Base-by-base conservation (phyloP, 2,113 vertebrate species). In the Cyprinus carpio region DNA sequence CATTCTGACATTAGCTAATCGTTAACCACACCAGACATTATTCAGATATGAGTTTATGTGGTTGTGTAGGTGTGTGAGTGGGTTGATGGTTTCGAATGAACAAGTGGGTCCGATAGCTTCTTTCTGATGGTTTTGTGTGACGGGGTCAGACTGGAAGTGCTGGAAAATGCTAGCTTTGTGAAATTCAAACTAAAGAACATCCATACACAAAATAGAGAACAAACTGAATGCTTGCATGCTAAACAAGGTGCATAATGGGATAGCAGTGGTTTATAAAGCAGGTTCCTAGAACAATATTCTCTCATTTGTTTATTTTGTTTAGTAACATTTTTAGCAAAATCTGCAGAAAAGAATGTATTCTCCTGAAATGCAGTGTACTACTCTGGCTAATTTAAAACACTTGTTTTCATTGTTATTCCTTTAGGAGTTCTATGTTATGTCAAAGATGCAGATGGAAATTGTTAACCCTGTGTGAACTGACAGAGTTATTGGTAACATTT, bases 11-110 rank as follows among this genome's bases (percentile, higher is more conserved):
- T 78, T 56, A 85, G 74, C 72, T 56, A 43, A 71, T 85, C 75
- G 40, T 6, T 23, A 71, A 80, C 84, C 84, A 80, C 75, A 72
- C 46, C 84, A 85, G 84, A 85, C 64, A 85, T 85, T 85, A 34
- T 78, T 85, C n/a, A 85, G 65, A 80, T 72, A 60, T 72, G 76
- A 46, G 34, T 80, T 67, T 80, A 56, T 79, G 49, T 80, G 84
- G 31, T 58, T 75, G 72, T 75, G 69, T 60, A 60, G 67, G 67
- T 83, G 82, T 51, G 54, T 75, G 69, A 40, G 82, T 83, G 82
- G 69, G 82, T 62, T 80, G 58, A 80, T 64, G 58, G 58, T 64
- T 64, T 64, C 71, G n/a, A 60, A 60, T 60, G 29, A 79, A 79
- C 40, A 78, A 78, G 51, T 1, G 20, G 15, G 31, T 43, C 34